Evolutionary conservation across 2,113 vertebrate genomes (phyloP).

Genomic region (Sphyrna mokarran): DNA sequence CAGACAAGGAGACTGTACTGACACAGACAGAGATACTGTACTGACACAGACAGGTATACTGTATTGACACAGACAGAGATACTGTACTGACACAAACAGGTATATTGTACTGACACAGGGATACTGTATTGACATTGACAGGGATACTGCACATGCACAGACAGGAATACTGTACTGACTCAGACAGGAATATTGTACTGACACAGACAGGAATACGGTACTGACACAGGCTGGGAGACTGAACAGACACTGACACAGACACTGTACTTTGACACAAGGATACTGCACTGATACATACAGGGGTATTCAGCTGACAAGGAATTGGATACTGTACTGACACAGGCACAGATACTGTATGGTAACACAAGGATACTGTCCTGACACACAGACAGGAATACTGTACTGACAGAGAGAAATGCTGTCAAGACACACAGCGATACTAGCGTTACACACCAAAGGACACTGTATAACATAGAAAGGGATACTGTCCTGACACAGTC

Average conservation of each 20-base stretch:
- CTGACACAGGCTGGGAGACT: too few relatives aligned
- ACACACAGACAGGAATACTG: too few relatives aligned
- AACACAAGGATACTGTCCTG: too few relatives aligned
- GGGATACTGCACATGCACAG: background rate
- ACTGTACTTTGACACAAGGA: background rate
- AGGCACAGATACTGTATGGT: background rate
- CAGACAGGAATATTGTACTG: background rate
- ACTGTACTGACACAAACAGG: background rate
- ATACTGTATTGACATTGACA: background rate
- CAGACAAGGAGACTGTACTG: background rate
- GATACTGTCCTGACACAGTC: too few relatives aligned
- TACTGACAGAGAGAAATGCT: too few relatives aligned
- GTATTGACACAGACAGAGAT: background rate
- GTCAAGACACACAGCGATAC: too few relatives aligned
- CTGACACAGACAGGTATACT: background rate
- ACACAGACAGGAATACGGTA: too few relatives aligned
- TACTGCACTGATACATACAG: background rate
- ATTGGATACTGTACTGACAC: background rate
- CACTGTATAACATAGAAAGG: too few relatives aligned
- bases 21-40: background rate
- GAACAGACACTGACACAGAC: background rate
- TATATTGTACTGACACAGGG: too few relatives aligned
- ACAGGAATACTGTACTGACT: background rate
- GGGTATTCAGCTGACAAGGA: background rate
- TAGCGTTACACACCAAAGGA: too few relatives aligned